Evolutionary conservation across 2,797 vertebrate genomes (phyloP).

Genomic region (Aulostomus chinensis): DNA sequence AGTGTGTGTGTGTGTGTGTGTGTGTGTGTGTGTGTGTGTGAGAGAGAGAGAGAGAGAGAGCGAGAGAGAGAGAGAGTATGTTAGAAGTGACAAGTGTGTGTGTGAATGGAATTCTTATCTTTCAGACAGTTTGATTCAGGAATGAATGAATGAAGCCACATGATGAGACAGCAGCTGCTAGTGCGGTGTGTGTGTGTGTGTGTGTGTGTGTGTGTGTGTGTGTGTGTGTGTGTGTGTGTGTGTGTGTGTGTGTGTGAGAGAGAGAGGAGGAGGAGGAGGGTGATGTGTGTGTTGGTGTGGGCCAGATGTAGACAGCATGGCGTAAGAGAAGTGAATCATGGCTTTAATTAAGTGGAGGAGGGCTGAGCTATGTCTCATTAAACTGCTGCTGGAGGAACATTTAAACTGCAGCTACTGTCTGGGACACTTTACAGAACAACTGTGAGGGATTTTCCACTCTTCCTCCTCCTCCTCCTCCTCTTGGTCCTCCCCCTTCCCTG

Average conservation of each 20-base stretch:
- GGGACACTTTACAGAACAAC: slow-evolving; percentile 29
- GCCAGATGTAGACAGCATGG: slow-evolving; percentile 39
- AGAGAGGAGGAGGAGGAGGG: not conserved
- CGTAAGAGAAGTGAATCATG: slow-evolving; percentile 54
- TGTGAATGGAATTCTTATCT: slow-evolving; percentile 11
- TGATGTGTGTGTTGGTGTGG: not conserved
- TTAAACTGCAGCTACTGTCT: slow-evolving; percentile 40
- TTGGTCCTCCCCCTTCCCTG: slow-evolving; percentile 6
- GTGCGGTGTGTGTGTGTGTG: too few species aligned
- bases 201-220: too few species aligned
- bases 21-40: not conserved
- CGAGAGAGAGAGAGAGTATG: too few species aligned
- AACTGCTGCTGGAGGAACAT: slow-evolving; percentile 42
- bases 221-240: not conserved
- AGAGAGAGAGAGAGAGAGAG: too few species aligned
- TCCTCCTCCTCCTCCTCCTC: slow-evolving; percentile 12
- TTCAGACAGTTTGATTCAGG: slow-evolving; percentile 16
- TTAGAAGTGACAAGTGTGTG: slow-evolving; percentile 8
- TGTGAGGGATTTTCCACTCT: slow-evolving; percentile 44
- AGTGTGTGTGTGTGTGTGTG: slow-evolving; percentile 19
- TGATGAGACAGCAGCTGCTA: not conserved
- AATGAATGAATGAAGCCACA: slow-evolving; percentile 15
- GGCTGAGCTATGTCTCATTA: slow-evolving; percentile 48
- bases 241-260: not conserved
- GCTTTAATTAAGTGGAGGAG: slow-evolving; percentile 64